A percentile compares a stretch with the other conserved stretches of the same genome.
phyloP scores from a whole-genome alignment of 2,888 invertebrate species.

The Minunthozetes semirufus region DNA sequence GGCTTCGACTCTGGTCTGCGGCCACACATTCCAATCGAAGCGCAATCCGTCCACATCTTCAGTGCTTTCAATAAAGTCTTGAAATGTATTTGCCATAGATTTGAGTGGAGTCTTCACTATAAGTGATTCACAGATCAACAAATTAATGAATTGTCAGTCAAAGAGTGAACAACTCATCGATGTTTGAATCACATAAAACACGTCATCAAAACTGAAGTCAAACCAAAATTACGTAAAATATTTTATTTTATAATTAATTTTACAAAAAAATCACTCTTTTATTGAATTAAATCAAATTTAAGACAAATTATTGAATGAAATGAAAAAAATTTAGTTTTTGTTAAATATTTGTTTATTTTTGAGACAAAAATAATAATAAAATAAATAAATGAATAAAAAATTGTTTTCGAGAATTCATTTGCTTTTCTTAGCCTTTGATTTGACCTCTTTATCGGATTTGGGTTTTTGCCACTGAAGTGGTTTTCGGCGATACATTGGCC shows the following conservation, averaged over 20 bases:
- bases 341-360: neutral
- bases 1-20: conserved; percentile 89
- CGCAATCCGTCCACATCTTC: conserved; percentile 95
- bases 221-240: too few species aligned
- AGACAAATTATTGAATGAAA: too few species aligned
- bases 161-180: conserved; percentile 18
- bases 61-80: conserved; percentile 94
- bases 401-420: conserved; percentile 48
- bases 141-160: neutral
- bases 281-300: too few species aligned
- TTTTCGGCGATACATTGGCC: conserved; percentile 86
- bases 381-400: neutral
- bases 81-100: conserved; percentile 47
- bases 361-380: neutral
- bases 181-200: neutral
- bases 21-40: conserved; percentile 99
- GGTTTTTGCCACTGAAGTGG: conserved; percentile 85
- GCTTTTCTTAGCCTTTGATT: conserved; percentile 52
- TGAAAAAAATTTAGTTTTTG: too few species aligned
- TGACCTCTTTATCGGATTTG: conserved; percentile 44
- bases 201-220: conserved; percentile 8
- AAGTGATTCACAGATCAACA: neutral
- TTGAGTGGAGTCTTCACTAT: too few species aligned
- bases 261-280: too few species aligned
- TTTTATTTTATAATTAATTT: too few species aligned